These are phyloP conservation scores for Cremastinae sp. DNA, from an alignment of 2,888 invertebrate species.

Conservation along the genomic window DNA sequence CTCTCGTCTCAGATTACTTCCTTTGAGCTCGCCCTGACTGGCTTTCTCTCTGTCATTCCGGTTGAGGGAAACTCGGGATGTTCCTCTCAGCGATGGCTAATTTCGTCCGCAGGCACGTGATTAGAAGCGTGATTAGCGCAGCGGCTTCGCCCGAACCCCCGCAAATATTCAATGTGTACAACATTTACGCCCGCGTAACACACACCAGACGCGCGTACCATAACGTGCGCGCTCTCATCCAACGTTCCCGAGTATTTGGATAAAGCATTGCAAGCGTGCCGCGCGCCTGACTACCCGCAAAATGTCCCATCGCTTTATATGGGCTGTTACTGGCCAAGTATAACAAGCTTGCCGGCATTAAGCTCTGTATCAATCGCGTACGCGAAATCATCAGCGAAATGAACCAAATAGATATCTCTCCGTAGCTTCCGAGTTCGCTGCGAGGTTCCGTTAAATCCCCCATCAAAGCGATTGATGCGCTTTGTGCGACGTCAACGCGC, in stretches of 20 bases:
- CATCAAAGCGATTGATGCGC: too few relatives aligned
- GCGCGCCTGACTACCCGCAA: conserved; percentile 19
- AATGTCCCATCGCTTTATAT: conserved; percentile 23
- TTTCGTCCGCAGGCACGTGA: conserved; percentile 63
- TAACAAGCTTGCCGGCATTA: not conserved
- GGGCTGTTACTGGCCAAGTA: not conserved
- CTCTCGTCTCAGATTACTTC: conserved; percentile 60
- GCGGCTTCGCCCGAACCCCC: conserved; percentile 57
- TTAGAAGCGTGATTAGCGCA: conserved; percentile 65
- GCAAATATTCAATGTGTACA: conserved; percentile 60
- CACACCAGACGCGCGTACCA: conserved; percentile 4
- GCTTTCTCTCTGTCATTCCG: conserved; percentile 26
- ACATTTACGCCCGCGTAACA: conserved; percentile 9
- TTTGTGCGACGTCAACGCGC: too few relatives aligned
- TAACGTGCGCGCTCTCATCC: not conserved
- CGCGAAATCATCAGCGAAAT: too few relatives aligned
- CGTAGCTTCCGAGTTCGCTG: too few relatives aligned
- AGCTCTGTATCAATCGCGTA: too few relatives aligned
- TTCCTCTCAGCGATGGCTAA: conserved; percentile 54
- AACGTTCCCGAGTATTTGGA: conserved; percentile 8
- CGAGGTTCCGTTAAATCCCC: too few relatives aligned
- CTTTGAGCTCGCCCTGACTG: conserved; percentile 53
- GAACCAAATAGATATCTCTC: too few relatives aligned
- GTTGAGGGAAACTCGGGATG: conserved; percentile 23
- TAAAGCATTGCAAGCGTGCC: conserved; percentile 41